phyloP scores from a whole-genome alignment of 2,888 invertebrate genomes.

The Sclerodermus sp. region DNA sequence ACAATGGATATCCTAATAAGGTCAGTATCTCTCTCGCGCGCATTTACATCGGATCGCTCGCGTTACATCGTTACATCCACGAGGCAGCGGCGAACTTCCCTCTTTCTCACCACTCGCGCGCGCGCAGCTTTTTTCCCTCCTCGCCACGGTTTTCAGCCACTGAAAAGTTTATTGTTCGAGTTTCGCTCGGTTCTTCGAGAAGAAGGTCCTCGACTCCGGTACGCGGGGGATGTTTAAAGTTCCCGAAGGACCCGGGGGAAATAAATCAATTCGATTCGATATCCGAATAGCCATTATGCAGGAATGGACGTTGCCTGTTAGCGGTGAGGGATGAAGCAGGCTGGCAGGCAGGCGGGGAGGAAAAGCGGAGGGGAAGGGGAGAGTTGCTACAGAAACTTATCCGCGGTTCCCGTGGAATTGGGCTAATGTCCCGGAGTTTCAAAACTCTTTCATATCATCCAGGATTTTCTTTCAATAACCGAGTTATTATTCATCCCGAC shows the following conservation, averaged over 20 bases:
- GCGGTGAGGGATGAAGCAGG: not conserved
- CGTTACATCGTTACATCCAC: too few relatives aligned
- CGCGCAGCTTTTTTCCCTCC: too few relatives aligned
- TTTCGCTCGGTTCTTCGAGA: too few relatives aligned
- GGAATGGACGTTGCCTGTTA: slow-evolving; percentile 26
- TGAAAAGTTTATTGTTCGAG: too few relatives aligned
- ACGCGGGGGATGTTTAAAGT: slow-evolving; percentile 15
- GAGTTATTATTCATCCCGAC: slow-evolving; percentile 37
- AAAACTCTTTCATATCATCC: slow-evolving; percentile 34
- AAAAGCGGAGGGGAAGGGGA: slow-evolving; percentile 2
- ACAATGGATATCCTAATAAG: slow-evolving; percentile 82
- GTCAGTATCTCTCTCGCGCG: slow-evolving; percentile 54
- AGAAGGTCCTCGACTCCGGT: not conserved
- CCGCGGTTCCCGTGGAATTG: slow-evolving; percentile 29
- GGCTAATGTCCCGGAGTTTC: slow-evolving; percentile 45
- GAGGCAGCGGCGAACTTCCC: too few relatives aligned
- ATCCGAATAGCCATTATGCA: slow-evolving; percentile 47
- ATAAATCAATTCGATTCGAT: slow-evolving; percentile 46
- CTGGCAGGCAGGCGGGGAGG: not conserved
- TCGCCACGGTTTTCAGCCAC: too few relatives aligned
- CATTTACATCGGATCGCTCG: too few relatives aligned
- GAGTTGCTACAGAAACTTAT: slow-evolving; percentile 20
- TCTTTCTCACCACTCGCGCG: too few relatives aligned
- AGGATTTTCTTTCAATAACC: slow-evolving; percentile 42
- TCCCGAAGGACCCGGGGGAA: slow-evolving; percentile 34